Evolutionary conservation across 1,140 invertebrate genomes (phyloP).

Genomic region (Pygmarrhopalites habei): DNA sequence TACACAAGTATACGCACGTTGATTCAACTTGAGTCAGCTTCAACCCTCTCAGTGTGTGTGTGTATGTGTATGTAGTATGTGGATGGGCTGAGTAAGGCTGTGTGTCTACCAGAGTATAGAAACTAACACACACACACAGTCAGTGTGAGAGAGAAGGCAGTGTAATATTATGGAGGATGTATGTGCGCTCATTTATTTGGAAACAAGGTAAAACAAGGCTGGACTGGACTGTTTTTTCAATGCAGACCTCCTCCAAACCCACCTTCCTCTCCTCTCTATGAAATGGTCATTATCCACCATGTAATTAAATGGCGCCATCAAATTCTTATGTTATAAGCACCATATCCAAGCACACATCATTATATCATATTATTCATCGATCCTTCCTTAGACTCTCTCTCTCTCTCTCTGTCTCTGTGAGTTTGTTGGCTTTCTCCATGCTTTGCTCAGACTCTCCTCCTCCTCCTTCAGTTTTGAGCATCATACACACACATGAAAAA

Average conservation of each 20-base stretch:
- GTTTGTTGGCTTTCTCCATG: not conserved
- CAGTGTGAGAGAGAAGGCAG: not conserved
- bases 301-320: slow-evolving; percentile 39
- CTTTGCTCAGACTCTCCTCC: no score
- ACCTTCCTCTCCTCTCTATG: slow-evolving; percentile 17
- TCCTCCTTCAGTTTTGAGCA: no score
- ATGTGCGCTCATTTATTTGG: not conserved
- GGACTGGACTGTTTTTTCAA: slow-evolving; percentile 4
- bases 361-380: slow-evolving; percentile 30
- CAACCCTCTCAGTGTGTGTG: no score
- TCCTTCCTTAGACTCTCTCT: not conserved
- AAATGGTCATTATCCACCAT: slow-evolving; percentile 37
- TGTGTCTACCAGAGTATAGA: not conserved
- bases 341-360: slow-evolving; percentile 15
- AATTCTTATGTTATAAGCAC: slow-evolving; percentile 24
- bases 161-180: not conserved
- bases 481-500: no score
- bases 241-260: slow-evolving; percentile 1
- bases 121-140: not conserved
- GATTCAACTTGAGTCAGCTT: no score
- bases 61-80: not conserved
- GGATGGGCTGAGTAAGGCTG: not conserved
- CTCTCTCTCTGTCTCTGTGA: not conserved
- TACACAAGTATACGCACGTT: not conserved
- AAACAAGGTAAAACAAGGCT: slow-evolving; percentile 3